phyloP scores from a whole-genome alignment of 2,888 invertebrate species.

The Slavum lentiscoides region DNA sequence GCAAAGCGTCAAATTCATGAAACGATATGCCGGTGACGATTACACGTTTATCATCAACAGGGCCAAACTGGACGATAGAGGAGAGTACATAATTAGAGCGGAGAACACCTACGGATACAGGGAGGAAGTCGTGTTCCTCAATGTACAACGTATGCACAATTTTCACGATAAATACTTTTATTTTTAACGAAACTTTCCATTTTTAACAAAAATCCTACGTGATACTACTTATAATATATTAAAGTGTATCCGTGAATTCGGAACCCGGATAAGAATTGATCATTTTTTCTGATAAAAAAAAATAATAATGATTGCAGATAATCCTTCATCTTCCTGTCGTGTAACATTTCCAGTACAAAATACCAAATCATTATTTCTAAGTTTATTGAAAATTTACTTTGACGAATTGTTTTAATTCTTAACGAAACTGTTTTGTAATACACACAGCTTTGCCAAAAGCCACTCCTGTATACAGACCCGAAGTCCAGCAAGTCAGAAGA shows the following conservation, averaged over 20 bases:
- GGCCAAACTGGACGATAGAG: slow-evolving; percentile 91
- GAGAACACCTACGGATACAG: slow-evolving; percentile 95
- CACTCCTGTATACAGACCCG: slow-evolving; percentile 69
- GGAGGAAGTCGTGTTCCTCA: slow-evolving; percentile 95
- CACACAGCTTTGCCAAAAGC: slow-evolving; percentile 74
- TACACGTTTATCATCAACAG: slow-evolving; percentile 98
- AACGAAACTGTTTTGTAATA: background rate
- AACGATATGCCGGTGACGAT: slow-evolving; percentile 92
- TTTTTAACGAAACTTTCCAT: too few relatives aligned
- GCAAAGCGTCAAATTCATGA: slow-evolving; percentile 99
- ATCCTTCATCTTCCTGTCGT: too few relatives aligned
- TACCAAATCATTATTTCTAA: too few relatives aligned
- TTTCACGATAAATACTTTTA: too few relatives aligned
- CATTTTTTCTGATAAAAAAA: too few relatives aligned
- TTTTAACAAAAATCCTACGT: too few relatives aligned
- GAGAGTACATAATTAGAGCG: slow-evolving; percentile 94
- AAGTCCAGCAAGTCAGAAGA: slow-evolving; percentile 72
- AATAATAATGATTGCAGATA: too few relatives aligned
- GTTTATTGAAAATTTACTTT: background rate
- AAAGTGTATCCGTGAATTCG: too few relatives aligned
- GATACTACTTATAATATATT: too few relatives aligned
- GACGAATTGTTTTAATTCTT: background rate
- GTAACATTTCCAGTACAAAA: too few relatives aligned
- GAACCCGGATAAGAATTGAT: too few relatives aligned
- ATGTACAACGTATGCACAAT: slow-evolving; percentile 82